These are phyloP conservation scores for Camponotus vicinus DNA, from an alignment of 1,140 invertebrate species.

Conservation along the genomic window DNA sequence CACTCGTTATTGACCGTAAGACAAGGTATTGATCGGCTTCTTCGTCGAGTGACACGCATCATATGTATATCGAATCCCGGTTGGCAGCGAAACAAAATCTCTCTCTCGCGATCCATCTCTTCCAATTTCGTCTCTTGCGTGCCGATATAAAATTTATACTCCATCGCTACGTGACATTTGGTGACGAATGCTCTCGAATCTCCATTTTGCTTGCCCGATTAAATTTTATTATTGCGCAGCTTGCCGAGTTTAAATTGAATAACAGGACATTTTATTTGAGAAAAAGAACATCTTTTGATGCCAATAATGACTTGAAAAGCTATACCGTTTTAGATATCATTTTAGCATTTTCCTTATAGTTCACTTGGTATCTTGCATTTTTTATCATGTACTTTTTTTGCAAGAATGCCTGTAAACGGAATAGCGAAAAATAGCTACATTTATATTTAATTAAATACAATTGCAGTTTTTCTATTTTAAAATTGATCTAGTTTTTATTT, in stretches of 20 bases:
- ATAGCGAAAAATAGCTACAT: neutral
- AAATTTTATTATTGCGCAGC: slow-evolving; percentile 22
- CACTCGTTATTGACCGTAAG: slow-evolving; percentile 32
- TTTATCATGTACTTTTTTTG: neutral
- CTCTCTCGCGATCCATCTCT: neutral
- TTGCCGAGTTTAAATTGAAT: slow-evolving; percentile 13
- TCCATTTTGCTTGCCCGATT: slow-evolving; percentile 9
- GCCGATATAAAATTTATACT: slow-evolving; percentile 37
- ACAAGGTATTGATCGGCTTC: slow-evolving; percentile 51
- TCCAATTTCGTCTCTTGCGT: neutral
- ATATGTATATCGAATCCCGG: slow-evolving; percentile 4
- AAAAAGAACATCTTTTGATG: neutral
- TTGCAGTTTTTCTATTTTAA: neutral
- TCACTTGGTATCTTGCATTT: neutral
- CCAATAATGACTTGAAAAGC: neutral
- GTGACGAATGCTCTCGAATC: slow-evolving; percentile 40
- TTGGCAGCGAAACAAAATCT: slow-evolving; percentile 23
- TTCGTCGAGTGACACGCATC: slow-evolving; percentile 31
- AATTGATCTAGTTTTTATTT: neutral
- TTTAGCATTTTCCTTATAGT: slow-evolving; percentile 10
- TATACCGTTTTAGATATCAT: neutral
- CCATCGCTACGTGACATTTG: slow-evolving; percentile 39
- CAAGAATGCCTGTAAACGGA: neutral
- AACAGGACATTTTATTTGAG: neutral
- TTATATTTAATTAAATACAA: neutral